These are phyloP conservation scores for Oxyruncus cristatus DNA, from an alignment of 2,113 vertebrate genomes.

Conservation along the genomic window DNA sequence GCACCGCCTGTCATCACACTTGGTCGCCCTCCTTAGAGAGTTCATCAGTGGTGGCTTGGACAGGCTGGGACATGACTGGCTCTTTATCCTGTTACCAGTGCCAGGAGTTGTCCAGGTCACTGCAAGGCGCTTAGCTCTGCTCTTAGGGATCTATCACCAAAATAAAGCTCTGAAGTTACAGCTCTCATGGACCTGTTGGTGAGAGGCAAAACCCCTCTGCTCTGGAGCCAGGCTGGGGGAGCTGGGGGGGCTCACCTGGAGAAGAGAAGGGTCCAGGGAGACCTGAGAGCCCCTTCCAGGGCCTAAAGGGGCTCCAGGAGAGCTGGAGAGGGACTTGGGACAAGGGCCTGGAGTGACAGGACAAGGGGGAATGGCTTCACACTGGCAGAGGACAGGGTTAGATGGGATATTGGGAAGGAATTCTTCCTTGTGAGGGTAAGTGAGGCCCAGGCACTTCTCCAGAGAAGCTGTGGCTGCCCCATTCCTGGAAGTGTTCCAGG, in stretches of 20 bases:
- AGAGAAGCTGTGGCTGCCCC: neutral
- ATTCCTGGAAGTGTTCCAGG: neutral
- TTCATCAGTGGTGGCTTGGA: neutral
- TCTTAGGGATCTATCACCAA: neutral
- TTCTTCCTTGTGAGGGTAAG: neutral
- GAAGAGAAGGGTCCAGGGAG: neutral
- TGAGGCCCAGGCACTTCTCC: neutral
- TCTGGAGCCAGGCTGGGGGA: neutral
- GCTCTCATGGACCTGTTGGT: neutral
- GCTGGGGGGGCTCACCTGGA: neutral
- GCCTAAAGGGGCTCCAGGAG: neutral
- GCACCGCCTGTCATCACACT: neutral
- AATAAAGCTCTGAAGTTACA: neutral
- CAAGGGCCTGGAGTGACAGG: neutral
- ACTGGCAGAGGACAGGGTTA: neutral
- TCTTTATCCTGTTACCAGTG: neutral
- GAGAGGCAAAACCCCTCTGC: neutral
- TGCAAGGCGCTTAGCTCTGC: neutral
- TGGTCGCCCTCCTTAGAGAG: neutral
- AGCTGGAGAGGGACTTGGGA: rapidly evolving
- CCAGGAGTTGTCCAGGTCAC: neutral
- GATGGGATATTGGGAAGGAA: neutral
- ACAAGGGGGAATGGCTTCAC: neutral
- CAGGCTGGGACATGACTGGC: neutral
- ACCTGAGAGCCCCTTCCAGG: rapidly evolving